Conservation (phyloP, 2,113 vertebrate species). For the Plotosus lineatus region DNA sequence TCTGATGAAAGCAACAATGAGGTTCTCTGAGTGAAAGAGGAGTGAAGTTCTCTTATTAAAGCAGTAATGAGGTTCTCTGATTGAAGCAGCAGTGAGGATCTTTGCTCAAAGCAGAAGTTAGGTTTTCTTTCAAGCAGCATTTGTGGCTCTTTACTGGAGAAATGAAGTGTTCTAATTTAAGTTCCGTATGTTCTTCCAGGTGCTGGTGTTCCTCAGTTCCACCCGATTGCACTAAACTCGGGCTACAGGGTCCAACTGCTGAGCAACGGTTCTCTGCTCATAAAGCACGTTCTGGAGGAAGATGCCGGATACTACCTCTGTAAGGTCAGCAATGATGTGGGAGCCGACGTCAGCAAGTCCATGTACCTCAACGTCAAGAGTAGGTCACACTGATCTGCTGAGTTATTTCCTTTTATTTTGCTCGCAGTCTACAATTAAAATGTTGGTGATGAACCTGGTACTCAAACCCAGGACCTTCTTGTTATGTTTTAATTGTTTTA, state of each 20-base stretch:
- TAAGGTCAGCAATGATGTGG: constrained; percentile 98
- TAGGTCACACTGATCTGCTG: constrained; percentile 70
- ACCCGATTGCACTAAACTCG: constrained; percentile 89
- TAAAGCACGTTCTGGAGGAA: constrained; percentile 96
- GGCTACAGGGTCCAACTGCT: constrained; percentile 90
- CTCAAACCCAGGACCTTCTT: no score
- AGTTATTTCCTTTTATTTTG: neutral
- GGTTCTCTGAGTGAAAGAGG: no score
- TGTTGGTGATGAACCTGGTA: no score
- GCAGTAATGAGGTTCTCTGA: neutral
- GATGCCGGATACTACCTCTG: constrained; percentile 99
- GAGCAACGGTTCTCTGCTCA: constrained; percentile 91
- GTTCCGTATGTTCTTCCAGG: constrained; percentile 67
- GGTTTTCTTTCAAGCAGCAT: neutral
- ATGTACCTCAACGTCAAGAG: constrained; percentile 99
- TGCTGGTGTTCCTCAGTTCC: constrained; percentile 95
- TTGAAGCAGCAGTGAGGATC: neutral
- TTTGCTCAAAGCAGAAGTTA: neutral
- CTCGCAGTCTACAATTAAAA: no score
- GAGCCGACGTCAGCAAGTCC: constrained; percentile 99
- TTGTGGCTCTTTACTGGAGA: no score
- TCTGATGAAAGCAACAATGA: neutral
- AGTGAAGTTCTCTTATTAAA: neutral
- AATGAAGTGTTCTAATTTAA: neutral
- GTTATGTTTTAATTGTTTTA: no score